Percentiles rank a stretch among this genome's conserved stretches.
Conservation (phyloP, 2,113 vertebrate genomes). For the Ancistrus triradiatus region DNA sequence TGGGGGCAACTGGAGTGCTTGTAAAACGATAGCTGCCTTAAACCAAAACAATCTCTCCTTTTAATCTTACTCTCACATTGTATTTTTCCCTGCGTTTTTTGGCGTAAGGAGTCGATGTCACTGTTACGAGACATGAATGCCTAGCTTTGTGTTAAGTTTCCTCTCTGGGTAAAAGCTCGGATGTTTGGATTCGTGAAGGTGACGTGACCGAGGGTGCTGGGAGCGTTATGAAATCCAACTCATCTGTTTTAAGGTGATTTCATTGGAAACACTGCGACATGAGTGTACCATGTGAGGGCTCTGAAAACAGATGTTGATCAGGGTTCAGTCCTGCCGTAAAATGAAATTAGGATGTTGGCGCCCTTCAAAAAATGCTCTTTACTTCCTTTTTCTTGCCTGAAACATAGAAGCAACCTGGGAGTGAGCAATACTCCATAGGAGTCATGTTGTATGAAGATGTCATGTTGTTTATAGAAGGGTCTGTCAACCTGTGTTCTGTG, state of each 20-base stretch:
- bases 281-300: neutral
- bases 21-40: constrained; percentile 56
- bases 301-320: constrained; percentile 26
- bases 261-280: constrained; percentile 15
- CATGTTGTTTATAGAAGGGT: no score
- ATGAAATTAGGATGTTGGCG: neutral
- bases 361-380: neutral
- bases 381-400: neutral
- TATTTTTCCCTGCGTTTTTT: constrained; percentile 2
- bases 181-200: neutral
- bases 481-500: no score
- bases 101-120: constrained; percentile 11
- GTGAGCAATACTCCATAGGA: no score
- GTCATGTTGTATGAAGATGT: no score
- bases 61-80: constrained; percentile 29
- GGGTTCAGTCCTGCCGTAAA: constrained; percentile 1
- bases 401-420: no score
- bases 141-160: constrained; percentile 19
- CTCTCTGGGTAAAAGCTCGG: constrained; percentile 1
- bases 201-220: neutral
- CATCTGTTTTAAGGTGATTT: constrained; percentile 20
- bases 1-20: constrained; percentile 44
- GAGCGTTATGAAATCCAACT: neutral
- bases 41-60: constrained; percentile 52
- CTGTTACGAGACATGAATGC: neutral